Evolutionary conservation across 1,140 invertebrate genomes (phyloP).

Genomic region (Calliphora vicina): DNA sequence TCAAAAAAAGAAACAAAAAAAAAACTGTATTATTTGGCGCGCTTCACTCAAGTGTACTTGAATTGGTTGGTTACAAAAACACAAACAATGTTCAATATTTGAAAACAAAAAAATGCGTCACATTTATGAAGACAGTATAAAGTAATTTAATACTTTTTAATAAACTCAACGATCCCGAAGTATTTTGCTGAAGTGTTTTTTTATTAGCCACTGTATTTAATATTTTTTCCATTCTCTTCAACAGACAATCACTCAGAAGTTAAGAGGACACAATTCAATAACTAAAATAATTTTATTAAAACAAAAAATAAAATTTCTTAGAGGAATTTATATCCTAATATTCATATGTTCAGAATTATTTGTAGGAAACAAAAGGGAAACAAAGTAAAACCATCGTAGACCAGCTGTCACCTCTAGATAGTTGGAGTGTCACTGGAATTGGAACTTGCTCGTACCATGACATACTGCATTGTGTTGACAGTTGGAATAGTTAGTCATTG

Average conservation of each 20-base stretch:
- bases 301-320: neutral
- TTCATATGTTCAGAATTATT: too few species aligned
- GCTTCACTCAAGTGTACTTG: conserved; percentile 56
- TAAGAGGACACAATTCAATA: neutral
- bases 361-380: neutral
- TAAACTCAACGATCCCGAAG: neutral
- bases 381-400: conserved; percentile 18
- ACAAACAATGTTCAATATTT: conserved; percentile 45
- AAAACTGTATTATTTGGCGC: conserved; percentile 50
- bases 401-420: conserved; percentile 37
- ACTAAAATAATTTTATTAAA: neutral
- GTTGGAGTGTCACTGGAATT: neutral
- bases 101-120: conserved; percentile 14
- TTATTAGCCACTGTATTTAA: neutral
- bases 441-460: neutral
- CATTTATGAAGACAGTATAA: neutral
- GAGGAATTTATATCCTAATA: neutral
- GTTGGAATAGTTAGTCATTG: conserved; percentile 36
- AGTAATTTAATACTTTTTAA: conserved; percentile 26
- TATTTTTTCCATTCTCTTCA: neutral
- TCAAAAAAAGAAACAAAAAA: neutral
- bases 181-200: conserved; percentile 7
- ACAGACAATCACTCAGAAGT: neutral
- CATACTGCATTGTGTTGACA: conserved; percentile 27
- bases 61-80: conserved; percentile 44